phyloP scores from a whole-genome alignment of 2,113 vertebrate species.

The Myotis lucifugus region DNA sequence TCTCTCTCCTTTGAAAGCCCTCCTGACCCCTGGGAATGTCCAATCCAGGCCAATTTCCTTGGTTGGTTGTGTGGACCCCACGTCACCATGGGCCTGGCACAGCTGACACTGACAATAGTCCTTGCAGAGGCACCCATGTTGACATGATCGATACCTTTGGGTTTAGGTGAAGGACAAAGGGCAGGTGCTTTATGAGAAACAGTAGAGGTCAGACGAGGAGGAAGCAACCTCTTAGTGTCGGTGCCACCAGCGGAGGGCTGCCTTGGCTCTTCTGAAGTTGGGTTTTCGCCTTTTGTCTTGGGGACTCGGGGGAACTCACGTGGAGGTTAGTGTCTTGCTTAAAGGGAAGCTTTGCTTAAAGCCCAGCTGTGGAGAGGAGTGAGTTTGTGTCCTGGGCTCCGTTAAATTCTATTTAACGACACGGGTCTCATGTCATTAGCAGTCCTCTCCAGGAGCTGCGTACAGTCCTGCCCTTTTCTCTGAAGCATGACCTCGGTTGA shows the following conservation, averaged over 20 bases:
- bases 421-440: too few species aligned
- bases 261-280: neutral
- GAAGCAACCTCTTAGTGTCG: fast-evolving
- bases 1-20: neutral
- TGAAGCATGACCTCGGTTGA: neutral
- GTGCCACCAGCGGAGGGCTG: too few species aligned
- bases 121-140: neutral
- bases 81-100: neutral
- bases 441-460: neutral
- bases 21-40: neutral
- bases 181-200: neutral
- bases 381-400: neutral
- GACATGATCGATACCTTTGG: fast-evolving
- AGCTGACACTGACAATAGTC: too few species aligned
- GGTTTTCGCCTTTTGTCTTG: neutral
- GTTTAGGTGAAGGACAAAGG: neutral
- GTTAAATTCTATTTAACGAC: neutral
- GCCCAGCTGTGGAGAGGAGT: neutral
- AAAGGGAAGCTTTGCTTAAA: neutral
- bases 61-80: neutral
- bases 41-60: neutral
- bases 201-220: neutral
- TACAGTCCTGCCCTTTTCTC: neutral
- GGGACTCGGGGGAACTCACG: neutral
- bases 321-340: neutral